A percentile compares a stretch with the other conserved stretches of the same genome.
Evolutionary conservation across 2,113 vertebrate genomes (phyloP).

Genomic region (Eulemur rufifrons): DNA sequence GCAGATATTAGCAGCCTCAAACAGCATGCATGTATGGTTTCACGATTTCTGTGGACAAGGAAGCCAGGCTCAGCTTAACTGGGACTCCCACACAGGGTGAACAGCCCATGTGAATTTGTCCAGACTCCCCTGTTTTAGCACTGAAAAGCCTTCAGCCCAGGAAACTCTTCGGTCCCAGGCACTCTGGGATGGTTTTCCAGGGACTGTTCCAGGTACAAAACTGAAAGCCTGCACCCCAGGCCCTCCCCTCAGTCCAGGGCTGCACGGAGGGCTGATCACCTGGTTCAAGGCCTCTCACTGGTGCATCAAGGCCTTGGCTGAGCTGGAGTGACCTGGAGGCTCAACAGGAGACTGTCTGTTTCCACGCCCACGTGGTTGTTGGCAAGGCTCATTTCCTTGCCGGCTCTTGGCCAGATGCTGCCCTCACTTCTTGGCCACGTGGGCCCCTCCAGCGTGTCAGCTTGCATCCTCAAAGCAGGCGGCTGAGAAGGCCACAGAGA

Average conservation of each 20-base stretch:
- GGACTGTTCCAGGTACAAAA: neutral
- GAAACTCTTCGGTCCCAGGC: neutral
- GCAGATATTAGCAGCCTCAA: neutral
- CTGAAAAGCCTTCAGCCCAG: neutral
- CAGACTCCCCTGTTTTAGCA: neutral
- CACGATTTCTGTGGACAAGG: fast-evolving
- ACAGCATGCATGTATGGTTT: too few relatives aligned
- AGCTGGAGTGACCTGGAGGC: too few relatives aligned
- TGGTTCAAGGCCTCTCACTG: neutral
- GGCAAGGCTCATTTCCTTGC: neutral
- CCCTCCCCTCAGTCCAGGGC: fast-evolving
- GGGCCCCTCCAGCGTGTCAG: neutral
- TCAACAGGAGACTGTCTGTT: neutral
- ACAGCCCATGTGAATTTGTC: neutral
- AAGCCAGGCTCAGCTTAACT: neutral
- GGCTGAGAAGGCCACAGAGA: neutral
- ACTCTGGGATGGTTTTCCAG: neutral
- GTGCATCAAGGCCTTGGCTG: too few relatives aligned
- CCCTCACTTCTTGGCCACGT: neutral
- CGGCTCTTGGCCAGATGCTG: too few relatives aligned
- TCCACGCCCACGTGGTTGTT: fast-evolving
- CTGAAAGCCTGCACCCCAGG: fast-evolving
- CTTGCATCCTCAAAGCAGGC: neutral
- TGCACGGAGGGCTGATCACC: neutral
- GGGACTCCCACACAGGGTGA: neutral